phyloP scores from a whole-genome alignment of 2,888 invertebrate species.

The Sphecodes monilicornis region DNA sequence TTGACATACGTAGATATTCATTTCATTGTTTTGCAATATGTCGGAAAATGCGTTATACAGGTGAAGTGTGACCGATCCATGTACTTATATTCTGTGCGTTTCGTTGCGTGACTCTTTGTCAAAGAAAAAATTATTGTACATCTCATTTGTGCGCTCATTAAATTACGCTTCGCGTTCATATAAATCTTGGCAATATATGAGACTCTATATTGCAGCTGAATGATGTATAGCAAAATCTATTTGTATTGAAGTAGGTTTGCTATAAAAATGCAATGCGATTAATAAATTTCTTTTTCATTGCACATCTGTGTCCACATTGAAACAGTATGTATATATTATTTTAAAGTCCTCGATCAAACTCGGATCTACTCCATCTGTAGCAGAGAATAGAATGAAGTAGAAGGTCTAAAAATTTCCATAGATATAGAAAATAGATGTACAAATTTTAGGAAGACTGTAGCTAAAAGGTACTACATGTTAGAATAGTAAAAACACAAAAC shows the following conservation, averaged over 20 bases:
- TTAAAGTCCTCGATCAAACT: conserved; percentile 54
- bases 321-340: conserved; percentile 22
- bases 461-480: conserved; percentile 71
- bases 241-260: conserved; percentile 46
- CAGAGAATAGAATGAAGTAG: conserved; percentile 51
- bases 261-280: conserved; percentile 34
- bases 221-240: conserved; percentile 38
- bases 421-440: conserved; percentile 69
- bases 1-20: conserved; percentile 59
- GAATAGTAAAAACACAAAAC: conserved; percentile 54
- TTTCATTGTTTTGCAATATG: conserved; percentile 58
- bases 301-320: conserved; percentile 34
- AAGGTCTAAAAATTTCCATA: conserved; percentile 51
- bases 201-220: conserved; percentile 29
- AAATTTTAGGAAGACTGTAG: conserved; percentile 74
- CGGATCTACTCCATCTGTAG: conserved; percentile 69
- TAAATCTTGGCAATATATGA: conserved; percentile 12
- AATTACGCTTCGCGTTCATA: conserved; percentile 21
- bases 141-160: conserved; percentile 12
- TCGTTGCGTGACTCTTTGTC: conserved; percentile 22
- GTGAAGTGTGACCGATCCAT: conserved; percentile 18
- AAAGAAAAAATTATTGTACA: conserved; percentile 36
- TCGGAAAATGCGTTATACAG: conserved; percentile 31
- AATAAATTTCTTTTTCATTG: conserved; percentile 47
- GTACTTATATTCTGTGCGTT: conserved; percentile 26